Percentiles rank a stretch among this genome's conserved stretches.
Evolutionary conservation across 2,888 invertebrate genomes (phyloP).

Genomic region (Meteorus colon): DNA sequence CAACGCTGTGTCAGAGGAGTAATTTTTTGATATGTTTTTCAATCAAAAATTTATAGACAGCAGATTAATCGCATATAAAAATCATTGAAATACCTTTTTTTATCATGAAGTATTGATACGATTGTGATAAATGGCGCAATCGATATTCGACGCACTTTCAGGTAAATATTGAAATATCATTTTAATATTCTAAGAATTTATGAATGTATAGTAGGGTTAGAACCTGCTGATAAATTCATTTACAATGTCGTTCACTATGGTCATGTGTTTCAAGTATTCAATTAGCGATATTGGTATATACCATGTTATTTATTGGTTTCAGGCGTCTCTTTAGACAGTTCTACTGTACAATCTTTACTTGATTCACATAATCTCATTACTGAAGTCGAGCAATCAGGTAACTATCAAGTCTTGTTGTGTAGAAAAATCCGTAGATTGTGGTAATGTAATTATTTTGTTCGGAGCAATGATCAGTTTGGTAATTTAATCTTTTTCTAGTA

Average conservation of each 20-base stretch:
- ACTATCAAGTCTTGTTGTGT: conserved; percentile 9
- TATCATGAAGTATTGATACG: conserved; percentile 10
- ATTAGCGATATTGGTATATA: conserved; percentile 22
- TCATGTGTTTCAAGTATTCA: background rate
- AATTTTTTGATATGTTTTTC: conserved; percentile 47
- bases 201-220: conserved; percentile 16
- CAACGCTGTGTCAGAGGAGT: conserved; percentile 7
- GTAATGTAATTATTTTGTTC: background rate
- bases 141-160: conserved; percentile 69
- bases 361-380: conserved; percentile 67
- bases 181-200: conserved; percentile 2
- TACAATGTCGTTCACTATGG: background rate
- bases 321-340: conserved; percentile 69
- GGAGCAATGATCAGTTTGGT: background rate
- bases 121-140: conserved; percentile 64
- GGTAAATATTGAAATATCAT: conserved; percentile 57
- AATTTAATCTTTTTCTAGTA: conserved; percentile 39
- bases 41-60: conserved; percentile 39
- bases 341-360: conserved; percentile 68
- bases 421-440: background rate
- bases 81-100: conserved; percentile 31
- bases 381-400: conserved; percentile 70
- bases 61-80: conserved; percentile 31
- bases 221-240: background rate
- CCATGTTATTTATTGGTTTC: conserved; percentile 25